Evolutionary conservation across 2,797 vertebrate genomes (phyloP).

Genomic region (Erethizon dorsatum): DNA sequence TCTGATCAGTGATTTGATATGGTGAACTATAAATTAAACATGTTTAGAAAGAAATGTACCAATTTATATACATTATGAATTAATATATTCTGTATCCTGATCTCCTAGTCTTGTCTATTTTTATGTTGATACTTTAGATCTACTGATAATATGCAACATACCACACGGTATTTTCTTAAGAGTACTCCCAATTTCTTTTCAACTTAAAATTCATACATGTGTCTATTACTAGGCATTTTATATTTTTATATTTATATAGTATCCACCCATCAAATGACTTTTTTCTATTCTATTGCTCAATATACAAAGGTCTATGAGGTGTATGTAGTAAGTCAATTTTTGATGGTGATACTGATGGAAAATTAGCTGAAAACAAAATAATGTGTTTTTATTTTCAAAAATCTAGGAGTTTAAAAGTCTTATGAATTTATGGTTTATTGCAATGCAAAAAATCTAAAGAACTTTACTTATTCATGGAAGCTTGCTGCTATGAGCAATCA

Average conservation of each 20-base stretch:
- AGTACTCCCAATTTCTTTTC: not conserved
- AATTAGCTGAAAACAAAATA: not conserved
- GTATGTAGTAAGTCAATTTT: not conserved
- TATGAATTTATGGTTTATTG: not conserved
- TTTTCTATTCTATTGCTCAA: not conserved
- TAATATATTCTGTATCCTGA: not conserved
- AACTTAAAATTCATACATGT: not conserved
- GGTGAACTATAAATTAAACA: not conserved
- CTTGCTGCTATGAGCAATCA: not conserved
- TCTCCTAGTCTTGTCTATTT: not conserved
- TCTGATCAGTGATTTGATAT: not conserved
- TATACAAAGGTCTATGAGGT: not conserved
- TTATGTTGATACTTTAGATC: not conserved
- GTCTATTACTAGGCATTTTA: not conserved
- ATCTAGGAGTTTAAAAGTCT: not conserved
- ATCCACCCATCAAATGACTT: not conserved
- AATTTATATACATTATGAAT: not conserved
- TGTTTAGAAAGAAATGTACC: not conserved
- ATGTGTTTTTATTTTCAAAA: not conserved
- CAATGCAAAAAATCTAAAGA: not conserved
- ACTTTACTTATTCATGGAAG: not conserved
- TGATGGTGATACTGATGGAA: not conserved
- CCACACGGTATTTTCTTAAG: not conserved
- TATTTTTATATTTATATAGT: not conserved
- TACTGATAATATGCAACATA: not conserved